These are phyloP conservation scores for Centroberyx gerrardi DNA, from an alignment of 2,797 vertebrate genomes.

Conservation along the genomic window DNA sequence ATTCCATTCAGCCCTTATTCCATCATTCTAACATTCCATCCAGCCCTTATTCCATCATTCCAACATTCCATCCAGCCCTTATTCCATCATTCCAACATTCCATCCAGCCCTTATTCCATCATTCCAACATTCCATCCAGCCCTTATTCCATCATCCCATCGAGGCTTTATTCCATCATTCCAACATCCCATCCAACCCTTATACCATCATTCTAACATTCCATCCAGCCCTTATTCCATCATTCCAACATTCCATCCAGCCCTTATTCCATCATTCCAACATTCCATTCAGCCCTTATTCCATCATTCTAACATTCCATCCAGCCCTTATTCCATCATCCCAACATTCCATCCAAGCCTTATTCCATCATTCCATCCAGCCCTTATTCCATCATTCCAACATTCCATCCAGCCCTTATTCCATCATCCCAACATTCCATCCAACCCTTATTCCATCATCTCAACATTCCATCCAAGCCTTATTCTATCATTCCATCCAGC, in stretches of 20 bases:
- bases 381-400: constrained; percentile 1
- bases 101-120: too few relatives aligned
- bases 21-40: too few relatives aligned
- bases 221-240: constrained; percentile 28
- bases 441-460: background rate
- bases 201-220: constrained; percentile 28
- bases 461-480: background rate
- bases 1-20: too few relatives aligned
- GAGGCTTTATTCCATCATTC: constrained; percentile 14
- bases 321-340: constrained; percentile 23
- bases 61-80: too few relatives aligned
- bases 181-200: constrained; percentile 22
- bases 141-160: background rate
- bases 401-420: constrained; percentile 19
- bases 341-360: constrained; percentile 4
- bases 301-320: constrained; percentile 1
- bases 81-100: too few relatives aligned
- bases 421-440: constrained; percentile 16
- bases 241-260: constrained; percentile 3
- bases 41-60: too few relatives aligned
- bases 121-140: background rate
- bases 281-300: too few relatives aligned
- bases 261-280: background rate
- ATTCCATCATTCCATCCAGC: constrained; percentile 2
- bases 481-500: background rate